phyloP scores from a whole-genome alignment of 2,797 vertebrate species.

The Argyrosomus regius region DNA sequence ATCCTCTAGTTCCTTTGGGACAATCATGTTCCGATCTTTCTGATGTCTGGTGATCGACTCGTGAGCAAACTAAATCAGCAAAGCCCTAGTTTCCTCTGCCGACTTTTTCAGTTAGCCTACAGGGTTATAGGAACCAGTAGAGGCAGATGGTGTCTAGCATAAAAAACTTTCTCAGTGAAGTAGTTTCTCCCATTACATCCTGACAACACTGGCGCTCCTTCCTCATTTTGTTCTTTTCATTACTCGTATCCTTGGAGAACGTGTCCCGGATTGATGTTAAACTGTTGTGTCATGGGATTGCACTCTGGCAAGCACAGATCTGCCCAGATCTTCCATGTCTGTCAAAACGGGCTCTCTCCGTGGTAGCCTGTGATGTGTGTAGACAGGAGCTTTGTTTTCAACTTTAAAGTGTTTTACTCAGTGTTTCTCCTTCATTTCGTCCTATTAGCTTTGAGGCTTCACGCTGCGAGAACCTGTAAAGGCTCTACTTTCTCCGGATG shows the following conservation, averaged over 20 bases:
- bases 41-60: not conserved
- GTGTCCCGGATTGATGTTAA: slow-evolving; percentile 58
- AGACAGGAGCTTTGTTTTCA: slow-evolving; percentile 60
- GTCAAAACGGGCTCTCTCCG: slow-evolving; percentile 40
- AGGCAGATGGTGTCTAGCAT: slow-evolving; percentile 21
- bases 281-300: slow-evolving; percentile 66
- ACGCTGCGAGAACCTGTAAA: slow-evolving; percentile 40
- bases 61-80: slow-evolving; percentile 38
- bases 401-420: slow-evolving; percentile 55
- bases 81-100: slow-evolving; percentile 25
- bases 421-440: slow-evolving; percentile 64
- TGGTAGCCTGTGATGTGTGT: slow-evolving; percentile 51
- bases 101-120: slow-evolving; percentile 17
- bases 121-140: slow-evolving; percentile 1
- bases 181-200: slow-evolving; percentile 49
- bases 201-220: slow-evolving; percentile 35
- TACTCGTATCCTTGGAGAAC: slow-evolving; percentile 30
- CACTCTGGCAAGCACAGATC: slow-evolving; percentile 60
- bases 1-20: not conserved
- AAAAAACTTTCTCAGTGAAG: slow-evolving; percentile 15
- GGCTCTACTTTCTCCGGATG: slow-evolving; percentile 32
- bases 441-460: slow-evolving; percentile 59
- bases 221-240: slow-evolving; percentile 60
- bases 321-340: slow-evolving; percentile 57
- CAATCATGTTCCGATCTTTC: not conserved